phyloP scores from a whole-genome alignment of 2,888 invertebrate genomes.

The Ichneumoninae sp. region DNA sequence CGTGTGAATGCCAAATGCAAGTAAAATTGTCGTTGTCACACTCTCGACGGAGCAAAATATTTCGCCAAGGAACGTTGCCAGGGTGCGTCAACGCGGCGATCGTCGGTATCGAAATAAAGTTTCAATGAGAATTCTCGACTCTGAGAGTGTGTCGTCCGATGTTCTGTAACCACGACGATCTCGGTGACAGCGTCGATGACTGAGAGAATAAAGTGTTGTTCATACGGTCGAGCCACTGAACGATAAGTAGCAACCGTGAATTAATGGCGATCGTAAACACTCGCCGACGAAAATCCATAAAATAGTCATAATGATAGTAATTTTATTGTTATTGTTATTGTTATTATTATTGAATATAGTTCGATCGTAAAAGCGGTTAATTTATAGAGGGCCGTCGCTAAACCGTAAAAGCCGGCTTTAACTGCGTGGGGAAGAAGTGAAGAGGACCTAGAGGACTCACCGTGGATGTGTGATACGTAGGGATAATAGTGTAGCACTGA shows the following conservation, averaged over 20 bases:
- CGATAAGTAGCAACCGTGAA: conserved; percentile 65
- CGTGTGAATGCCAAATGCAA: background rate
- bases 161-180: conserved; percentile 22
- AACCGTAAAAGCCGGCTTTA: conserved; percentile 68
- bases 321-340: conserved; percentile 66
- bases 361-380: conserved; percentile 73
- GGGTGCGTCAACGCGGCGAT: background rate
- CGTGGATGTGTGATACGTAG: conserved; percentile 14
- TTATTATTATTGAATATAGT: conserved; percentile 76
- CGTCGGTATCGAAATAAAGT: conserved; percentile 4
- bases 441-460: conserved; percentile 19
- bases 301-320: conserved; percentile 74
- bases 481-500: background rate
- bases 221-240: background rate
- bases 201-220: conserved; percentile 10
- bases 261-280: conserved; percentile 73
- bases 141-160: conserved; percentile 13
- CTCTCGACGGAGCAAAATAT: conserved; percentile 5
- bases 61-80: background rate
- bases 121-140: conserved; percentile 26
- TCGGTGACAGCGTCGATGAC: conserved; percentile 28
- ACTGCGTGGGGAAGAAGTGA: conserved; percentile 38
- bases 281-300: conserved; percentile 72
- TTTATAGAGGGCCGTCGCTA: conserved; percentile 73
- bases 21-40: conserved; percentile 19